Conservation (phyloP, 2,888 invertebrate genomes). For the Cyaniris semiargus region DNA sequence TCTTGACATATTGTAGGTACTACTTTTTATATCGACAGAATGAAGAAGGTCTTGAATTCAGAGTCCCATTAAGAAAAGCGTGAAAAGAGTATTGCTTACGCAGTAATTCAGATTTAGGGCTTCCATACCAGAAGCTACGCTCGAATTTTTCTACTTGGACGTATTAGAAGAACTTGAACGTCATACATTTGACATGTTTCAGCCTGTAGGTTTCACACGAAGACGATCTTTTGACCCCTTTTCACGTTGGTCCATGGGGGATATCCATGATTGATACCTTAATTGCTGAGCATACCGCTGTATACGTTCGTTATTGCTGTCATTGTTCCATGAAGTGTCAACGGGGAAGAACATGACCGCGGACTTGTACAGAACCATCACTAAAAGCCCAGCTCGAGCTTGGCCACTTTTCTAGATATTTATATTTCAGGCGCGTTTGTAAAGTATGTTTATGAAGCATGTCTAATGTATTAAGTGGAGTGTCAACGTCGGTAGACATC, state of each 20-base stretch:
- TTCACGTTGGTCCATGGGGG: not conserved
- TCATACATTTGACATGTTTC: not conserved
- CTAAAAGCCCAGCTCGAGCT: not conserved
- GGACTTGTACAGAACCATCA: not conserved
- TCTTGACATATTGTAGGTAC: not conserved
- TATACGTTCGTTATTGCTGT: not conserved
- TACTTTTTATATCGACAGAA: not conserved
- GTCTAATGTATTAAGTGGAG: slow-evolving; percentile 34
- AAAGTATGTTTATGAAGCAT: slow-evolving; percentile 29
- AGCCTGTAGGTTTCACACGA: not conserved
- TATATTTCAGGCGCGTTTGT: slow-evolving; percentile 19
- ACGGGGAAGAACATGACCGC: not conserved
- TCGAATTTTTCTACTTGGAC: no score
- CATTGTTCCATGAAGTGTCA: not conserved
- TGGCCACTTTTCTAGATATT: not conserved
- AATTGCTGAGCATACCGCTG: no score
- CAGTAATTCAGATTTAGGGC: no score
- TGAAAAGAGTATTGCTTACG: no score
- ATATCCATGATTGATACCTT: not conserved
- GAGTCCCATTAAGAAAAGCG: no score
- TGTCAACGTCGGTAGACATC: slow-evolving; percentile 36
- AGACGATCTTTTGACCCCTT: not conserved
- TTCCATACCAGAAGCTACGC: no score
- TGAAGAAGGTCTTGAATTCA: no score
- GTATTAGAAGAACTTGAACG: no score